Conservation (phyloP, 2,888 invertebrate genomes). For the Chesias legatella region DNA sequence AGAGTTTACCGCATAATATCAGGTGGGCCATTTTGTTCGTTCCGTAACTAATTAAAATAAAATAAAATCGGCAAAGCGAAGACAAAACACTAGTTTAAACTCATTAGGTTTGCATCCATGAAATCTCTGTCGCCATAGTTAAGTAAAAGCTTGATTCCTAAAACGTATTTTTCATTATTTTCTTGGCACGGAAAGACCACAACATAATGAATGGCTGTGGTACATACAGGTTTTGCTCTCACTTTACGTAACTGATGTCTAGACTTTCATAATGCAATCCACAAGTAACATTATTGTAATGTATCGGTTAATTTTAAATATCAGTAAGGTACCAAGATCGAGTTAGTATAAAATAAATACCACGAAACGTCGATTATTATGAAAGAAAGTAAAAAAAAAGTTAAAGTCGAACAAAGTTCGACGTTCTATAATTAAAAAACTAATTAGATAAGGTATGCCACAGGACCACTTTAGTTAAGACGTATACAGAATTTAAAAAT, state of each 20-base stretch:
- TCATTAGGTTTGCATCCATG: no score
- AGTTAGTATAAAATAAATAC: no score
- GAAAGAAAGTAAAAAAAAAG: background rate
- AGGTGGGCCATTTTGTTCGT: no score
- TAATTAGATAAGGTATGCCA: conserved; percentile 9
- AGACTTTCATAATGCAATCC: conserved; percentile 40
- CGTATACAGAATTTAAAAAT: background rate
- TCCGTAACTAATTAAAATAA: no score
- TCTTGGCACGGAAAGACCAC: no score
- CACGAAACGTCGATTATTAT: background rate
- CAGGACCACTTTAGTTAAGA: conserved; percentile 7
- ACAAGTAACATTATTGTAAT: conserved; percentile 24
- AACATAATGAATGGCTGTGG: no score
- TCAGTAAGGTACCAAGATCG: background rate
- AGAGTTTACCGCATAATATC: no score
- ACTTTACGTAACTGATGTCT: conserved; percentile 43
- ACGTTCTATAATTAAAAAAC: conserved; percentile 11
- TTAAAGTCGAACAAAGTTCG: conserved; percentile 5
- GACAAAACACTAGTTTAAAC: no score
- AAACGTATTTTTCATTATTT: no score
- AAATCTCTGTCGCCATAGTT: no score
- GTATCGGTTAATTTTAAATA: conserved; percentile 8
- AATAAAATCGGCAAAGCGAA: no score
- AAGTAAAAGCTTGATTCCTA: no score
- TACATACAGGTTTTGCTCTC: conserved; percentile 31